Evolutionary conservation across 23 tunicate genomes (phyloP).

Genomic region (Styela clava): DNA sequence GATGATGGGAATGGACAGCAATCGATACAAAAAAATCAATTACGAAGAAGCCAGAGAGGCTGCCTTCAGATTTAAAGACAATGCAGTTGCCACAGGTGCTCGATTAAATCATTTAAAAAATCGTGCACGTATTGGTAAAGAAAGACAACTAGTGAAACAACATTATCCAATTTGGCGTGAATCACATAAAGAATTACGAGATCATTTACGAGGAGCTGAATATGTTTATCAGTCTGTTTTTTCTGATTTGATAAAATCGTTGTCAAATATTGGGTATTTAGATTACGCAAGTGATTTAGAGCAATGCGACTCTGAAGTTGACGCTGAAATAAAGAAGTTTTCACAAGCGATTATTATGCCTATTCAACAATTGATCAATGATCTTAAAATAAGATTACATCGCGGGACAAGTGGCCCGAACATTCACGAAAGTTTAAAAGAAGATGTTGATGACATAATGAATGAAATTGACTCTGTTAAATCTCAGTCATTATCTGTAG

Average conservation of each 20-base stretch:
- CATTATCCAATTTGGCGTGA: constrained; percentile 23
- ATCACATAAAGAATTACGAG: constrained; percentile 14
- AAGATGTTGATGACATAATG: constrained; percentile 17
- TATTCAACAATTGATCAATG: constrained; percentile 39
- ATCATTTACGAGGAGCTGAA: constrained; percentile 16
- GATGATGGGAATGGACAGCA: constrained; percentile 50
- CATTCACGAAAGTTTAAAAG: background rate
- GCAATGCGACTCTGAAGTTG: constrained; percentile 13
- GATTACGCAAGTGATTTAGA: constrained; percentile 4
- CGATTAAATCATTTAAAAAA: background rate
- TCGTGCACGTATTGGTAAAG: constrained; percentile 3
- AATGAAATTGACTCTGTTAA: constrained; percentile 42
- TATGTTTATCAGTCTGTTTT: constrained; percentile 11
- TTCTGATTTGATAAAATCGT: background rate
- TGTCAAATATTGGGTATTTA: background rate
- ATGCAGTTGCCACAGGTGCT: background rate
- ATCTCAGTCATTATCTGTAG: constrained; percentile 49
- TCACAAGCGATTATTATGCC: constrained; percentile 59
- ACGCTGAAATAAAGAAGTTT: constrained; percentile 48
- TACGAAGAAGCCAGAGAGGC: constrained; percentile 14
- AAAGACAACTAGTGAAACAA: background rate
- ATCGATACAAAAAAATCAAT: constrained; percentile 44
- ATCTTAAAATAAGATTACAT: constrained; percentile 41
- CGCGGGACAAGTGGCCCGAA: background rate
- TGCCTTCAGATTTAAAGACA: constrained; percentile 1